Percentiles rank a stretch among this genome's conserved stretches.
Evolutionary conservation across 2,797 vertebrate genomes (phyloP).

Genomic region (Pangasius macronema): DNA sequence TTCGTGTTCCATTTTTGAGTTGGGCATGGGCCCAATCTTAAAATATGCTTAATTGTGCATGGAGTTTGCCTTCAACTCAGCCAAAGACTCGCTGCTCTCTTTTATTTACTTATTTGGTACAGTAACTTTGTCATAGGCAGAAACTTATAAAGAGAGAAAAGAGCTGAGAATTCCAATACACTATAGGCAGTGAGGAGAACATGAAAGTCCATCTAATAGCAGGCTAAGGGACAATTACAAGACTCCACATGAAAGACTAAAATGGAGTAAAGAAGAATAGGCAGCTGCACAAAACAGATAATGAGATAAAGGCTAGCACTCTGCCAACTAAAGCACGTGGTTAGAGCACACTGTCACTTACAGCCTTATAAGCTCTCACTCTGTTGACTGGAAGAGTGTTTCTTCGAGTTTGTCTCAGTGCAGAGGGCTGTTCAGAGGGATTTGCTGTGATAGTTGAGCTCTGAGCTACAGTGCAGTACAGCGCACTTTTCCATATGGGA

Average conservation of each 20-base stretch:
- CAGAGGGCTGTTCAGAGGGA: not conserved
- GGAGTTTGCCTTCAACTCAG: not conserved
- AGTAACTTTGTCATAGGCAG: not conserved
- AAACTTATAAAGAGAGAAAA: not conserved
- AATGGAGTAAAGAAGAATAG: not conserved
- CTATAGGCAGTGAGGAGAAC: not conserved
- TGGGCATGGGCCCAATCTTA: not conserved
- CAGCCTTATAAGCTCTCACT: not conserved
- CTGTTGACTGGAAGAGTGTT: not conserved
- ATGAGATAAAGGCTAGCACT: constrained; percentile 11
- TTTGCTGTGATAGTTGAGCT: constrained; percentile 2
- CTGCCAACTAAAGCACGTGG: not conserved
- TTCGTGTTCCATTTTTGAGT: not conserved
- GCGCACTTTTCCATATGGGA: not conserved
- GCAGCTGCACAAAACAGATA: not conserved
- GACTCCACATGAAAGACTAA: not conserved
- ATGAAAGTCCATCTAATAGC: not conserved
- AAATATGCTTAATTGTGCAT: not conserved
- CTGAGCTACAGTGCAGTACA: not conserved
- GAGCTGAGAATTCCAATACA: not conserved
- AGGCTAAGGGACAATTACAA: not conserved
- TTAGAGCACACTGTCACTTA: not conserved
- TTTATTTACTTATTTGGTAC: not conserved
- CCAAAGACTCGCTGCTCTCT: not conserved
- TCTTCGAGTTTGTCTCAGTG: not conserved